A percentile compares a stretch with the other conserved stretches of the same genome.
phyloP scores from a whole-genome alignment of 2,797 vertebrate species.

The Mormyrops boulengeri region DNA sequence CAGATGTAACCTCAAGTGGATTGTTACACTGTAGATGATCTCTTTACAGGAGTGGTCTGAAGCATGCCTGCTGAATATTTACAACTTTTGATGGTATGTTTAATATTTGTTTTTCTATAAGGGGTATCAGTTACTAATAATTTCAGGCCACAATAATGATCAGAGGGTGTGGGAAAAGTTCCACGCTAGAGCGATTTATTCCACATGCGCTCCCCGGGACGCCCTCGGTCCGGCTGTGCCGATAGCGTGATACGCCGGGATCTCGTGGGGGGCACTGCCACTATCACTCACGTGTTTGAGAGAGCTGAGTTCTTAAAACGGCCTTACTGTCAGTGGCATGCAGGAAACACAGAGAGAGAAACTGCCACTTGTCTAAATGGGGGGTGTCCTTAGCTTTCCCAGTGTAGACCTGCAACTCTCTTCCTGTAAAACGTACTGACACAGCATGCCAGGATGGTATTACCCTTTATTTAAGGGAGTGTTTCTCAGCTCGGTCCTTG shows the following conservation, averaged over 20 bases:
- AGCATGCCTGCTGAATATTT: slow-evolving; percentile 52
- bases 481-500: neutral
- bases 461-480: neutral
- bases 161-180: slow-evolving; percentile 23
- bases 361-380: neutral
- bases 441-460: neutral
- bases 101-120: slow-evolving; percentile 45
- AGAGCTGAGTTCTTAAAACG: slow-evolving; percentile 36
- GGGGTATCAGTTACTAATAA: slow-evolving; percentile 49
- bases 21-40: slow-evolving; percentile 33
- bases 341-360: neutral
- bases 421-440: neutral
- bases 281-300: slow-evolving; percentile 32
- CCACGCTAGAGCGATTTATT: slow-evolving; percentile 42
- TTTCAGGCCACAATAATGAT: slow-evolving; percentile 30
- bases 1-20: slow-evolving; percentile 41
- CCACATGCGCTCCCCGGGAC: slow-evolving; percentile 30
- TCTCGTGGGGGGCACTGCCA: slow-evolving; percentile 41
- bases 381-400: neutral
- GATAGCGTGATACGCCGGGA: slow-evolving; percentile 33
- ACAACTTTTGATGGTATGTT: slow-evolving; percentile 44
- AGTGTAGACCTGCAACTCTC: neutral
- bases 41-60: slow-evolving; percentile 47
- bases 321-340: neutral
- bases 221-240: slow-evolving; percentile 32